Evolutionary conservation across 2,113 vertebrate species (phyloP), one percentile per base, ranked within the genome.

Genomic region (Pycnonotus jocosus): DNA sequence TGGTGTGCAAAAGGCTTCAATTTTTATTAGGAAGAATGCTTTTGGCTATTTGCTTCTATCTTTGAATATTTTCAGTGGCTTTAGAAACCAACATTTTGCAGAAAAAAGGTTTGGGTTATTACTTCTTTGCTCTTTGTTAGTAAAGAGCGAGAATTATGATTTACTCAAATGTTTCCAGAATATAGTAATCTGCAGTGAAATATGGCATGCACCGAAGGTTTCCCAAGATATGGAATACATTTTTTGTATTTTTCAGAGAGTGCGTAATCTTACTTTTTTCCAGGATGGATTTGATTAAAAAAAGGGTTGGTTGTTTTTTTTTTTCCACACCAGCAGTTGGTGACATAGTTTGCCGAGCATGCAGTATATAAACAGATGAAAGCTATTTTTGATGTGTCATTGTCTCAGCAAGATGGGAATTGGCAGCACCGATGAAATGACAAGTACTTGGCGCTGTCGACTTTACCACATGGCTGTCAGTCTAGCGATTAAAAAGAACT

Each of bases 311-410:
- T 1, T 21, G 14, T 42, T 56, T 88, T 82, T 93, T 85, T 65
- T 71, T 82, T 83, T 64, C 76, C 51, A 44, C 90, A 92, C 79
- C 85, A 95, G 95, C 93, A 92, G 90, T 93, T 96, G 92, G 87
- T 94, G 93, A 95, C 95, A 96, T 90, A 94, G 93, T 93, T 96
- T 92, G 86, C 90, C 61, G 79, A 94, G 92, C 88, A 94, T 90
- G 95, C 95, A 81, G 88, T 83, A 71, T 95, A 92, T 95, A 97
- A 96, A 90, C 95, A 96, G 95, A 96, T 92, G 94, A 96, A 92
- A 90, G 88, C 93, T 97, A 93, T 96, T 96, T 97, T 92, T 96
- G 94, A 96, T 96, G 95, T 95, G 94, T 96, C 94, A 96, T 97
- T 97, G 96, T 97, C 94, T 96, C 94, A 96, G 92, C 85, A 86